These are phyloP conservation scores for Sinelater perroti DNA, from an alignment of 2,888 invertebrate genomes.

Conservation along the genomic window DNA sequence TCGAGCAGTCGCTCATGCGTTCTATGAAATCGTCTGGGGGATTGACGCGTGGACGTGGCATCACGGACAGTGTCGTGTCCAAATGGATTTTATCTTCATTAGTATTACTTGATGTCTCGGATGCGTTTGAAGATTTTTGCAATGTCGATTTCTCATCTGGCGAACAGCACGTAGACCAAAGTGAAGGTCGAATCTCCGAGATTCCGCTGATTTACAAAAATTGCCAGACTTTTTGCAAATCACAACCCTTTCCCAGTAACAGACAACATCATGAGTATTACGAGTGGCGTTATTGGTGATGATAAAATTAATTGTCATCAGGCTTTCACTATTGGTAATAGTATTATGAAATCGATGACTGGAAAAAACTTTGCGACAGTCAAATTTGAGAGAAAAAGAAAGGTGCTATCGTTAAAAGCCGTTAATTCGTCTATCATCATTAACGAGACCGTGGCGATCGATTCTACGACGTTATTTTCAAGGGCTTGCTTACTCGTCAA, in stretches of 20 bases:
- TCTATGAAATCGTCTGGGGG: slow-evolving; percentile 42
- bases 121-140: slow-evolving; percentile 47
- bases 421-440: too few relatives aligned
- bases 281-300: slow-evolving; percentile 48
- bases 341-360: slow-evolving; percentile 45
- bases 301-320: slow-evolving; percentile 48
- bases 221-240: slow-evolving; percentile 42
- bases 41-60: slow-evolving; percentile 44
- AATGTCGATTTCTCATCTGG: slow-evolving; percentile 41
- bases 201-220: slow-evolving; percentile 49
- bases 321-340: slow-evolving; percentile 46
- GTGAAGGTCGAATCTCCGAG: slow-evolving; percentile 48
- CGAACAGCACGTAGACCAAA: slow-evolving; percentile 51
- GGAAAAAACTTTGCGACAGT: slow-evolving; percentile 46
- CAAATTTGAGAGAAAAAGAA: too few relatives aligned
- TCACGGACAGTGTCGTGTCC: slow-evolving; percentile 43
- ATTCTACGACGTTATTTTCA: too few relatives aligned
- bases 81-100: slow-evolving; percentile 47
- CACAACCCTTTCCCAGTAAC: slow-evolving; percentile 49
- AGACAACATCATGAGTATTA: slow-evolving; percentile 47
- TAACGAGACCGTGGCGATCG: too few relatives aligned
- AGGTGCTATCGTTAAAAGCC: too few relatives aligned
- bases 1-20: slow-evolving; percentile 18
- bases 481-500: too few relatives aligned
- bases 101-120: slow-evolving; percentile 41